Base-by-base conservation (phyloP, 2,797 vertebrate genomes). In the Streptopelia turtur region DNA sequence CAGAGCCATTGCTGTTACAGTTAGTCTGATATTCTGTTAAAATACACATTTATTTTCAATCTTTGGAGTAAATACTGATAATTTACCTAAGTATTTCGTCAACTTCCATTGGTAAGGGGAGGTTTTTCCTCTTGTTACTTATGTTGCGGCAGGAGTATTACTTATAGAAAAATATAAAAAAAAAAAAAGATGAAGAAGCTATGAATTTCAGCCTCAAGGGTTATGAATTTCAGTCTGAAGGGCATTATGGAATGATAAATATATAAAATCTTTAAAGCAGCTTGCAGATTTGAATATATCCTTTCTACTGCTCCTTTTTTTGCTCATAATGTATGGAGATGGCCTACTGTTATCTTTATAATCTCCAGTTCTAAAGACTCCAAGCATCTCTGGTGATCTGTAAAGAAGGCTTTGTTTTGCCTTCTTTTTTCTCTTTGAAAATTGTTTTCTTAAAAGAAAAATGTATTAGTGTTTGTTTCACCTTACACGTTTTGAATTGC, bases 41-140 rank as follows among this genome's bases (percentile, higher is more conserved):
- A 82, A 90, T 33, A 25, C 22, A 39, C 55, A 81, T 93, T 92
- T 83, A 10, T 80, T 83, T 59, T 86, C 45, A 89, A 70, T 64
- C 22, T 16, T 88, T 72, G 39, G 15, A 88, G 21, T 43, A 93
- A 88, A 87, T 88, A 24, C 53, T 35, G 27, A 61, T 13, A 68
- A 74, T 77, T 80, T 70, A 55, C 57, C 37, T 43, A 59, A 56
- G 5, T 24, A 61, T 81, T 83, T 65, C 35, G 78, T 78, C 57
- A 59, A 53, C 13, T n/a, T 68, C 61, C 45, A 50, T 78, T 64
- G 87, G 4, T 20, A 68, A 31, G 3, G 11, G 4, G 14, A 49
- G 0, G 3, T 78, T 87, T 86, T 59, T 10, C 22, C 21, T 64
- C 22, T 28, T 75, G 31, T 24, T 59, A 87, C 20, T 11, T 66